A percentile compares a stretch with the other conserved stretches of the same genome.
Evolutionary conservation across 2,113 vertebrate genomes (phyloP).

Genomic region (Ailuropoda melanoleuca): DNA sequence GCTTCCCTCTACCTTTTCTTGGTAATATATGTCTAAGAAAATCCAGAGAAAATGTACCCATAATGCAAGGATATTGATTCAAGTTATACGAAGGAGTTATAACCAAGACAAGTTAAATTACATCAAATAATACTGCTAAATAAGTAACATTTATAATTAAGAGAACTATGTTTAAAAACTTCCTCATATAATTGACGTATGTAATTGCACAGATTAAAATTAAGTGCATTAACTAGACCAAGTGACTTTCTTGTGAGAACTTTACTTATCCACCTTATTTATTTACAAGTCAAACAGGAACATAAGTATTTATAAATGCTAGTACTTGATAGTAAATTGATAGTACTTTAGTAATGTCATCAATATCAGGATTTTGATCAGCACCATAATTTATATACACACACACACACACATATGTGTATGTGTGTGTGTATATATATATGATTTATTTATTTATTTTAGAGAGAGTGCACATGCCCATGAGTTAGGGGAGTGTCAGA

Average conservation of each 20-base stretch:
- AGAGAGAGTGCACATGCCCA: not conserved
- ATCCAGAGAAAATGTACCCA: not conserved
- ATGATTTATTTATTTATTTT: not conserved
- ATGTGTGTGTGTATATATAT: too few relatives aligned
- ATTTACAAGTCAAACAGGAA: not conserved
- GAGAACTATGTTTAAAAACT: not conserved
- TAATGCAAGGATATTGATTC: not conserved
- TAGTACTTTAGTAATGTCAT: not conserved
- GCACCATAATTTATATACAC: not conserved
- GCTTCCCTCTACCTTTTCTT: not conserved
- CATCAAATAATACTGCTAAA: not conserved
- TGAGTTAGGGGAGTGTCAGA: not conserved
- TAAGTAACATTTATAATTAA: not conserved
- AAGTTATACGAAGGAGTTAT: not conserved
- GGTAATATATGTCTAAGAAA: not conserved
- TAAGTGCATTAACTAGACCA: not conserved
- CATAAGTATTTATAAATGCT: not conserved
- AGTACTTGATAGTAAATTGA: not conserved
- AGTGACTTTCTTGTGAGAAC: not conserved
- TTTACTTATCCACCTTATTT: not conserved
- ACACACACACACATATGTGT: too few relatives aligned
- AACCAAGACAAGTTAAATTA: not conserved
- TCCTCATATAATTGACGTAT: not conserved
- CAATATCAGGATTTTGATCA: not conserved
- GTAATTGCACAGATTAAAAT: not conserved